Evolutionary conservation across 2,888 invertebrate species (phyloP), one percentile per base, ranked within the genome.

Genomic region (Isotomurus palustris): DNA sequence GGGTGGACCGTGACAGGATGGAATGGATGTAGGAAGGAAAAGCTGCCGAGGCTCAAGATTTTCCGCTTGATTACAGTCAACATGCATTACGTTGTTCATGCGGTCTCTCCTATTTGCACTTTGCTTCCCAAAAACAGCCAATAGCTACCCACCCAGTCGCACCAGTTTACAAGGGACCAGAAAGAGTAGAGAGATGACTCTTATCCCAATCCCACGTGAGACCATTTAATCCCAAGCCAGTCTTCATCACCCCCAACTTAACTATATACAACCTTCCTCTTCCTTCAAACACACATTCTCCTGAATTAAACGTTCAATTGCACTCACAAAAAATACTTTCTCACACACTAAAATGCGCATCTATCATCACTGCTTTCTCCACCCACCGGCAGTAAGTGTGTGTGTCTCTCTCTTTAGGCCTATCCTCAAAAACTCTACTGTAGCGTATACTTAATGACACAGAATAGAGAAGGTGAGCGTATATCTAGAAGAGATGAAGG

Each of bases 1-100:
- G n/a, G n/a, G n/a, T n/a, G n/a, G n/a, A n/a, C n/a, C n/a, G n/a
- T n/a, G n/a, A n/a, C n/a, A n/a, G n/a, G n/a, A n/a, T n/a, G 43
- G 43, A n/a, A 43, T 43, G 43, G 43, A 24, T 10, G 24, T 43
- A 21, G 43, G 22, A 22, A 35, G 22, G 49, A 28, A 38, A 50
- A 50, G 35, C 40, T 22, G n/a, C 5, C 38, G 25, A 50, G 40
- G 21, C 27, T 47, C 27, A 50, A 49, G 54, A 54, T 59, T 59
- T 59, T 59, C 59, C 59, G 48, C 45, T 54, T 59, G 54, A 59
- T 51, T 59, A 40, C 54, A 59, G 40, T 50, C 54, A 59, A 51
- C 54, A 55, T 59, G 27, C 51, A 59, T 44, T 38, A 38, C 14
- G 43, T 38, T 56, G 50, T 56, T 56, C 56, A 50, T 56, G 56